Evolutionary conservation across 2,113 vertebrate species (phyloP), one percentile per base, ranked within the genome.

Genomic region (Erythrolamprus reginae): DNA sequence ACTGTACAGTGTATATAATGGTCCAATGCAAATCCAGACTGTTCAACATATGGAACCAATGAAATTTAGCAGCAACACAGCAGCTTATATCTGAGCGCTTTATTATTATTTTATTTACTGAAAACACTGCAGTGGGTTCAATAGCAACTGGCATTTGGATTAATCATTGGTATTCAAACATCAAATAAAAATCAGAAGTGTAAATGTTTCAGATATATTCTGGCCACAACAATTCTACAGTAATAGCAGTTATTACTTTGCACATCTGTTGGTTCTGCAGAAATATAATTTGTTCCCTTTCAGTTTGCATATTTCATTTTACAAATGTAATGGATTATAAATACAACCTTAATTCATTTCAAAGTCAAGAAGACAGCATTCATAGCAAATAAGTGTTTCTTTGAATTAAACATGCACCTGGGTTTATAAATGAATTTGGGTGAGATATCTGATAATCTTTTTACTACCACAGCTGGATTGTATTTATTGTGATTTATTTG

Each of bases 291-390:
- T 91, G 90, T 92, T 53, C 90, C 51, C 12, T 94, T 55, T 42
- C 38, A 87, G 12, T 88, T 93, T 77, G 70, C 0, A 0, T 84
- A 23, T 87, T 42, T 94, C 92, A 86, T 23, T 42, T 90, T 87
- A 2, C 83, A 83, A 93, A 12, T 90, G 92, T 91, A 50, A 3
- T 82, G 50, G 88, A 93, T 89, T 82, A 90, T 90, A 89, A 89
- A 89, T 89, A 26, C 26, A 92, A 12, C 51, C 51, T 93, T 92
- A 92, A 89, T 93, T 91, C n/a, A 84, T 50, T 86, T 55, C 19
- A 53, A 92, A 92, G 51, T 89, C 86, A 93, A 87, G 86, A 88
- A 94, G 84, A 4, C 1, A 93, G 83, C 90, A 92, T 89, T 91
- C n/a, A 87, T 87, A 85, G 47, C 92, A 1, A 92, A 92, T 89